Evolutionary conservation across 1,140 invertebrate species (phyloP).

Genomic region (Hormaphis cornu): DNA sequence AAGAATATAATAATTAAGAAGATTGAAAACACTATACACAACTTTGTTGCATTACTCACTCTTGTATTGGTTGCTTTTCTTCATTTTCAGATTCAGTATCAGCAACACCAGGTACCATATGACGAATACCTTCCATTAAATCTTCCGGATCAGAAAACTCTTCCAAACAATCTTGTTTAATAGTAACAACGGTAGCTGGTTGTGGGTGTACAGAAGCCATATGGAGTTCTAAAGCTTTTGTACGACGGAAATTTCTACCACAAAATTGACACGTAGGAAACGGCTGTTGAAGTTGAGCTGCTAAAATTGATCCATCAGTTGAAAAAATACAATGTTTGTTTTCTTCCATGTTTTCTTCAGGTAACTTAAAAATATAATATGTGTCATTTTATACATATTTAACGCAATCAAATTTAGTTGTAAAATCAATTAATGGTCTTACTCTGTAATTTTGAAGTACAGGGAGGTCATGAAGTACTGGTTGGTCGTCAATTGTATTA

Average conservation of each 20-base stretch:
- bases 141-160: slow-evolving; percentile 75
- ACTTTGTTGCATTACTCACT: slow-evolving; percentile 4
- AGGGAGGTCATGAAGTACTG: slow-evolving; percentile 1
- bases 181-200: slow-evolving; percentile 19
- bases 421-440: not conserved
- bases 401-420: not conserved
- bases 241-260: slow-evolving; percentile 53
- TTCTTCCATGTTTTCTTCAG: slow-evolving; percentile 3
- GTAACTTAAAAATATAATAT: not conserved
- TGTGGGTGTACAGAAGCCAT: slow-evolving; percentile 48
- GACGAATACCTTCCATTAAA: slow-evolving; percentile 68
- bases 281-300: slow-evolving; percentile 15
- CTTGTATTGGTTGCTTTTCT: slow-evolving; percentile 37
- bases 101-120: slow-evolving; percentile 39
- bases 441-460: slow-evolving; percentile 10
- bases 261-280: slow-evolving; percentile 46
- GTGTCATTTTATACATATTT: not conserved
- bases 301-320: slow-evolving; percentile 16
- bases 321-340: slow-evolving; percentile 24
- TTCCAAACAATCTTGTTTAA: slow-evolving; percentile 45
- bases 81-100: slow-evolving; percentile 28
- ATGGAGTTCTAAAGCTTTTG: slow-evolving; percentile 56
- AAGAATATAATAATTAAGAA: not conserved
- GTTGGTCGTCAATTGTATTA: not conserved
- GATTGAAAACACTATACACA: not conserved